Conservation (phyloP, 1,140 invertebrate species). For the Zaprionus davidi region DNA sequence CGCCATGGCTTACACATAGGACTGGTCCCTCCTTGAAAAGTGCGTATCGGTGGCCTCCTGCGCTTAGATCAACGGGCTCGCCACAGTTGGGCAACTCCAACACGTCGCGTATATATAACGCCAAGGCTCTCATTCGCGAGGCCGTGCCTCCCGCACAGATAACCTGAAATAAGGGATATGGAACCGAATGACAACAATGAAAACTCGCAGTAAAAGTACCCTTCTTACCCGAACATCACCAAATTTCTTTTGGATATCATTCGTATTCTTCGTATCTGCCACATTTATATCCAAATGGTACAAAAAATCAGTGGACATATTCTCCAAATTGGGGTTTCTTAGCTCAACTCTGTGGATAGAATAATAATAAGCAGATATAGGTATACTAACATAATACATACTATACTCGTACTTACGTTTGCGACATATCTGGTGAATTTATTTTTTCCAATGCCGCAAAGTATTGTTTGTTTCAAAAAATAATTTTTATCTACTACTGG, state of each 20-base stretch:
- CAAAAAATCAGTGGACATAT: slow-evolving; percentile 91
- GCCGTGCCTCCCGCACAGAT: slow-evolving; percentile 98
- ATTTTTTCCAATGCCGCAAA: too few species aligned
- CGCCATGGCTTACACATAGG: slow-evolving; percentile 90
- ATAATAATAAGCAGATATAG: not conserved
- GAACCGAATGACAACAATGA: not conserved
- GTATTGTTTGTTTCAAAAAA: too few species aligned
- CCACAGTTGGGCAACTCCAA: slow-evolving; percentile 91
- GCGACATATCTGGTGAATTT: not conserved
- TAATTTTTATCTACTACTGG: too few species aligned
- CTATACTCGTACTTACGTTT: not conserved
- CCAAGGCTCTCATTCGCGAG: slow-evolving; percentile 95
- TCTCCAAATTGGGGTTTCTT: slow-evolving; percentile 89
- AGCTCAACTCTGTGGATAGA: slow-evolving; percentile 68
- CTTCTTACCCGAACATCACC: slow-evolving; percentile 91
- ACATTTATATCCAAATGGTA: slow-evolving; percentile 93
- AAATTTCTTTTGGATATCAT: slow-evolving; percentile 93
- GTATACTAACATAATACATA: not conserved
- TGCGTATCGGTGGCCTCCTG: slow-evolving; percentile 90
- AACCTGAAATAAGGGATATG: slow-evolving; percentile 87
- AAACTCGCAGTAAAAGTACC: not conserved
- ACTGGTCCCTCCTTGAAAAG: slow-evolving; percentile 92
- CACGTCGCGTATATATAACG: slow-evolving; percentile 93
- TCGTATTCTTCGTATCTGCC: slow-evolving; percentile 86
- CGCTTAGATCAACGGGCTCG: slow-evolving; percentile 93